Evolutionary conservation across 2,888 invertebrate genomes (phyloP), one percentile per base, ranked within the genome.

Genomic region (Hyposoter didymator): DNA sequence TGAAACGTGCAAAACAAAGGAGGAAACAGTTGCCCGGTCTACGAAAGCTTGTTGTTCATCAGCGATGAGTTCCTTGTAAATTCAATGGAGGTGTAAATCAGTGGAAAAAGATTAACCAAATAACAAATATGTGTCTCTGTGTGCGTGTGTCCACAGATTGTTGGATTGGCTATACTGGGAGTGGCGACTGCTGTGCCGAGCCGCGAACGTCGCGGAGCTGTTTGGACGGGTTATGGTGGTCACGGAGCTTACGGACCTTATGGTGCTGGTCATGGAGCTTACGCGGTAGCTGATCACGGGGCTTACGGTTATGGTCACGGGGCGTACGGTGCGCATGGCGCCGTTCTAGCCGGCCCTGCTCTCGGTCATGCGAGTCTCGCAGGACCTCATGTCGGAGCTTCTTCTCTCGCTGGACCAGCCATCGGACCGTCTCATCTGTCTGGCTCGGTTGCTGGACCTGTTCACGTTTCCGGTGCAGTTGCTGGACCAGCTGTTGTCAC

Each of bases 401-500:
- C 92, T 0, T 84, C 88, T 12, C 88, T 94, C 17, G 89, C 92
- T 55, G 93, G 91, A 17, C 94, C 94, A 17, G 89, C 88, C 14
- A 92, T 92, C 72, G 94, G 94, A 39, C 92, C 93, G 0, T 89
- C 92, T 6, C 92, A 89, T 82, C 86, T 93, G 1, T 90, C 93
- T 12, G 94, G 94, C 6, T 90, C 93, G 0, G 91, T 92, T 0
- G 91, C 93, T 43, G 93, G 93, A 28, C 91, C 93, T 0, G 92
- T 89, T 10, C 93, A 92, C 45, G 93, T 94, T 17, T 92, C 92
- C n/a, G 94, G 94, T 0, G 93, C 93, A 10, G 92, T 94, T 22
- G 92, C 93, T 74, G 93, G 93, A 5, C 91, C 92, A 0, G 91
- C 93, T 1, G 89, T 92, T 1, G 92, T 93, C 5, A 91, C 92